Base-by-base conservation (phyloP, 2,888 invertebrate species). In the Synergus umbraculus region DNA sequence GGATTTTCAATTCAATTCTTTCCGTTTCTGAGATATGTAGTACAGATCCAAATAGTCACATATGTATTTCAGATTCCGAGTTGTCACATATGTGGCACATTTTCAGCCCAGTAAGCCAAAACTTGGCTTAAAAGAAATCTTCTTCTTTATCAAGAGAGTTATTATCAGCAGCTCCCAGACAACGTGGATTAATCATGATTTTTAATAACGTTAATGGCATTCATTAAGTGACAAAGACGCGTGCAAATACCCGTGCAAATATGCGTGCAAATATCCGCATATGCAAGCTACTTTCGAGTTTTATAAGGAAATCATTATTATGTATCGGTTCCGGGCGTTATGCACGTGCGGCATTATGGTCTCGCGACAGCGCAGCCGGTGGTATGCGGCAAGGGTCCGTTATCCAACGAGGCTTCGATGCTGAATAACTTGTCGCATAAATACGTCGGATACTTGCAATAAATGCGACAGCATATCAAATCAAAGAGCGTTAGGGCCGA, bases 321-420 rank as follows among this genome's bases (percentile, higher is more conserved):
- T 84, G 85, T 86, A 86, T 84, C 83, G 81, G 77, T 80, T 60
- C 78, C 73, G 49, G 77, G 82, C 85, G 82, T 85, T 85, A 85
- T 84, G 84, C 84, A 85, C 84, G 85, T 82, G 85, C 80, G 84
- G 83, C 82, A 80, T 86, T 86, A 85, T 85, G 84, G 83, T 82
- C 79, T 82, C 81, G 82, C 82, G 80, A 81, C 84, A 82, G 80
- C 82, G 84, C 84, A 82, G 69, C 41, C 79, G 81, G 43, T 78
- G 88, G 87, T 87, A 88, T 87, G 88, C 86, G 84, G 83, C 83
- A 76, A 84, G 79, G 84, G 83, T 85, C 90, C 90, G 90, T 90
- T 90, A 90, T 82, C 80, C 85, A 86, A 84, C 83, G 85, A 84
- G 81, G 83, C 84, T 85, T 83, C 87, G 86, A 87, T 86, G 86